Evolutionary conservation across 2,113 vertebrate species (phyloP).

Genomic region (Lepisosteus oculatus): DNA sequence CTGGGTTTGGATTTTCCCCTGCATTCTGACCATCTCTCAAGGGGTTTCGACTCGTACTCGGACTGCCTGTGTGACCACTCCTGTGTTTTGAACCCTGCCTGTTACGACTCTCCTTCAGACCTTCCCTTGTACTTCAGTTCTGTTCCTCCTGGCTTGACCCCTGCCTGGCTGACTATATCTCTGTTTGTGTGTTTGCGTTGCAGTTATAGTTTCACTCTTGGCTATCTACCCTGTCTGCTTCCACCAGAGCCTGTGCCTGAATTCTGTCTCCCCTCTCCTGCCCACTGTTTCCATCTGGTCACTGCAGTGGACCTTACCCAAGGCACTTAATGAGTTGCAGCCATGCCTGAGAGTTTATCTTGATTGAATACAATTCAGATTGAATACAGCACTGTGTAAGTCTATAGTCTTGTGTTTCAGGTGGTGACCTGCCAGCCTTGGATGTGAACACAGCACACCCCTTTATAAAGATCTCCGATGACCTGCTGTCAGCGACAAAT

Average conservation of each 20-base stretch:
- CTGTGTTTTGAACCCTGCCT: too few relatives aligned
- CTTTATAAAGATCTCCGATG: conserved; percentile 55
- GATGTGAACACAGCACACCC: conserved; percentile 61
- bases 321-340: background rate
- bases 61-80: too few relatives aligned
- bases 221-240: background rate
- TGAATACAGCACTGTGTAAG: background rate
- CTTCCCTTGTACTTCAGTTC: too few relatives aligned
- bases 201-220: background rate
- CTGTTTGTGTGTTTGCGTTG: background rate
- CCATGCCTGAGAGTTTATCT: background rate
- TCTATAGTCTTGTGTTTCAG: conserved; percentile 27
- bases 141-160: too few relatives aligned
- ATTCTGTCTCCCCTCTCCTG: too few relatives aligned
- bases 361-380: background rate
- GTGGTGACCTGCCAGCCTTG: conserved; percentile 53
- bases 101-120: too few relatives aligned
- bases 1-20: too few relatives aligned
- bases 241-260: background rate
- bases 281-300: too few relatives aligned
- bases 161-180: too few relatives aligned
- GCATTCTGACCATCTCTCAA: too few relatives aligned
- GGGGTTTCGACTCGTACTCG: too few relatives aligned
- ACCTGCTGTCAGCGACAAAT: conserved; percentile 47
- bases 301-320: too few relatives aligned